Conservation (phyloP, 2,113 vertebrate species). For the Hassar affinis region DNA sequence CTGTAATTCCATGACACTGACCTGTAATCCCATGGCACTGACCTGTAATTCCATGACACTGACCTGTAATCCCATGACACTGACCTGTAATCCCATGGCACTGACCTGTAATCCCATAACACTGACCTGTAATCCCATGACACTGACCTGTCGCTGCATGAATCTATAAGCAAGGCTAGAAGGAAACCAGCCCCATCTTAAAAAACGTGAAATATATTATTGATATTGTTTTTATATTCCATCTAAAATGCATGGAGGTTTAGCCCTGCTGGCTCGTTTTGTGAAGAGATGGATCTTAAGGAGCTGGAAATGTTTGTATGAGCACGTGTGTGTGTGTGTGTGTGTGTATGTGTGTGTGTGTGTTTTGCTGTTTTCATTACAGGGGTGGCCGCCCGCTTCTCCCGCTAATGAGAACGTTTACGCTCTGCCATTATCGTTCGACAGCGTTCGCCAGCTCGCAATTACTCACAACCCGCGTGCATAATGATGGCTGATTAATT, state of each 20-base stretch:
- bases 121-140: too few relatives aligned
- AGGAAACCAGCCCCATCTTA: background rate
- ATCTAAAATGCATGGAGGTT: background rate
- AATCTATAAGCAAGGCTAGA: background rate
- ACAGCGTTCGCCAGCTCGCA: slow-evolving; percentile 68
- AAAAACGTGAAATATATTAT: background rate
- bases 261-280: background rate
- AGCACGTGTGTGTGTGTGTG: background rate
- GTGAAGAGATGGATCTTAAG: background rate
- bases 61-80: too few relatives aligned
- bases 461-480: slow-evolving; percentile 72
- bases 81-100: too few relatives aligned
- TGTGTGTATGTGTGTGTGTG: background rate
- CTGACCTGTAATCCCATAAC: too few relatives aligned
- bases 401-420: slow-evolving; percentile 72
- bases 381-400: slow-evolving; percentile 65
- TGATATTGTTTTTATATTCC: background rate
- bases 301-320: background rate
- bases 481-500: slow-evolving; percentile 79
- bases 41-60: too few relatives aligned
- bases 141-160: background rate
- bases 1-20: too few relatives aligned
- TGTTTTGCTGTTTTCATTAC: slow-evolving; percentile 62
- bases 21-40: too few relatives aligned
- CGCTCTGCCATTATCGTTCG: slow-evolving; percentile 68